A percentile compares a stretch with the other conserved stretches of the same genome.
These are phyloP conservation scores for Theocolax elegans DNA, from an alignment of 1,140 invertebrate species.

Conservation along the genomic window DNA sequence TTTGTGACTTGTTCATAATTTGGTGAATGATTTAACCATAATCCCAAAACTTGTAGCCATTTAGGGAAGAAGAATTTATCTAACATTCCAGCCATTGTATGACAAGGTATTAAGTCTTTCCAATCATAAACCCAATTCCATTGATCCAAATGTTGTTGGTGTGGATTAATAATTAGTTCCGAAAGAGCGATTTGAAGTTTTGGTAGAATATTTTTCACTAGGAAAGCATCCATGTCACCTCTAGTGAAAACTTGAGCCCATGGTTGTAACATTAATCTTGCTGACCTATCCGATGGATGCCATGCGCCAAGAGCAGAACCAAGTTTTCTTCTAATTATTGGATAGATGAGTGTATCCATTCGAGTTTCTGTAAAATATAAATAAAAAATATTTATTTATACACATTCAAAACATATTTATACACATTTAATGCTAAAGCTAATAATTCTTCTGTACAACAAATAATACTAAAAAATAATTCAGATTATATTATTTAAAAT, in stretches of 20 bases:
- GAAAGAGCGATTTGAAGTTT: slow-evolving; percentile 83
- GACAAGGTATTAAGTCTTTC: slow-evolving; percentile 80
- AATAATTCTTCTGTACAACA: too few species aligned
- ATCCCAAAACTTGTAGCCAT: slow-evolving; percentile 83
- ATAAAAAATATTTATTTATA: slow-evolving; percentile 29
- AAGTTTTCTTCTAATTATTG: slow-evolving; percentile 92
- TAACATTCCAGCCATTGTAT: slow-evolving; percentile 78
- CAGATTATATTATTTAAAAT: neutral
- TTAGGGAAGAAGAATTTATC: slow-evolving; percentile 90
- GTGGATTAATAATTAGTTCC: slow-evolving; percentile 86
- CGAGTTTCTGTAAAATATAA: slow-evolving; percentile 63
- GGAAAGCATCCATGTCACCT: slow-evolving; percentile 85
- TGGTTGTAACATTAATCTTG: slow-evolving; percentile 89
- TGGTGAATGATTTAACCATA: slow-evolving; percentile 85
- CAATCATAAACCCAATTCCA: slow-evolving; percentile 92
- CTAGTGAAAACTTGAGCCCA: slow-evolving; percentile 90
- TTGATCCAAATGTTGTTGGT: slow-evolving; percentile 81
- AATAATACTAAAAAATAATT: neutral
- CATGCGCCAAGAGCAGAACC: slow-evolving; percentile 87
- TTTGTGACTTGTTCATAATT: slow-evolving; percentile 86
- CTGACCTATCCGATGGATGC: slow-evolving; percentile 93
- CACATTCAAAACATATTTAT: too few species aligned
- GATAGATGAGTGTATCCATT: slow-evolving; percentile 86
- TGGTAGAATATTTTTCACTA: slow-evolving; percentile 91
- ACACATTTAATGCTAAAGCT: too few species aligned